Conservation (phyloP, 2,888 invertebrate species). For the Tanypteryx hageni region DNA sequence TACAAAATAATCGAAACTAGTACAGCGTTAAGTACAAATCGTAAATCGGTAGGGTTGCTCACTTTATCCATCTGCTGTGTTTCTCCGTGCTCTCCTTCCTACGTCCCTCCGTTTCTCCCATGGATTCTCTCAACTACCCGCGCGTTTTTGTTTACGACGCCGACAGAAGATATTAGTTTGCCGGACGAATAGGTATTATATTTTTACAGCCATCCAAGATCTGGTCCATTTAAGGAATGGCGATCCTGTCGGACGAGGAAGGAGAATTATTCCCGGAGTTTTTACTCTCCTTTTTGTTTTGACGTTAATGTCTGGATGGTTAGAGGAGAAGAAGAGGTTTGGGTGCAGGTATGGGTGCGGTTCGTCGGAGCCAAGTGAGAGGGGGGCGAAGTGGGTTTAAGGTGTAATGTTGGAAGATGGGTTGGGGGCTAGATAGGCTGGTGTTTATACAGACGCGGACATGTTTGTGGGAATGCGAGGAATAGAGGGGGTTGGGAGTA, state of each 20-base stretch:
- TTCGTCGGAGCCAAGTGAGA: too few relatives aligned
- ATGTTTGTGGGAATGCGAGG: too few relatives aligned
- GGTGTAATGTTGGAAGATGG: neutral
- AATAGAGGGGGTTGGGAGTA: too few relatives aligned
- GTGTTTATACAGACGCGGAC: too few relatives aligned
- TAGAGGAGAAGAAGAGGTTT: neutral
- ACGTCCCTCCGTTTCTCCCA: neutral
- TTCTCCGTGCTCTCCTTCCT: neutral
- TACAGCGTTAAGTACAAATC: too few relatives aligned
- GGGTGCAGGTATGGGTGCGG: neutral
- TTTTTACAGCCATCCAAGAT: neutral
- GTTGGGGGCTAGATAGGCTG: neutral
- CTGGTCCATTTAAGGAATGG: constrained; percentile 6
- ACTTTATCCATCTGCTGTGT: neutral
- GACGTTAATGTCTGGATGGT: neutral
- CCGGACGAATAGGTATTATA: too few relatives aligned
- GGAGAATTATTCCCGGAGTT: neutral
- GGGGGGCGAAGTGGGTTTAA: neutral
- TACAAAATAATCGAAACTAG: too few relatives aligned
- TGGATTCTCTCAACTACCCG: neutral
- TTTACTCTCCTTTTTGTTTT: neutral
- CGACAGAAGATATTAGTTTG: neutral
- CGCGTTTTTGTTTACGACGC: neutral
- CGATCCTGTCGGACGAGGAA: neutral
- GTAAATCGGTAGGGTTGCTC: too few relatives aligned